These are phyloP conservation scores for Xylocampa areola DNA, from an alignment of 2,888 invertebrate genomes.

Conservation along the genomic window DNA sequence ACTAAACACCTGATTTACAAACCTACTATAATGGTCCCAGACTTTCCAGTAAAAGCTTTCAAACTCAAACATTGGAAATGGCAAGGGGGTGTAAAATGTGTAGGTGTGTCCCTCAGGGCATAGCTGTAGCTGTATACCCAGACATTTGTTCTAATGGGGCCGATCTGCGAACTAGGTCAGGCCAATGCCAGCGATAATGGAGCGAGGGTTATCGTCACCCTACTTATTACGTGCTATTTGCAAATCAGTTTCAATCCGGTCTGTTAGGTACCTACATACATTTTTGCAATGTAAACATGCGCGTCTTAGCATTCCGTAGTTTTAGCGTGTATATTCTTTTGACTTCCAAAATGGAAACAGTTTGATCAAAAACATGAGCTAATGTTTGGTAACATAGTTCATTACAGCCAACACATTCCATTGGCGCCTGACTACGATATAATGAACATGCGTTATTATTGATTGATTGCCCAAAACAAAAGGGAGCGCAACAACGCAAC, in stretches of 20 bases:
- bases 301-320: too few relatives aligned
- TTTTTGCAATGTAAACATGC: slow-evolving; percentile 3
- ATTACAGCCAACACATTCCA: neutral
- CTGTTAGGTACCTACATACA: slow-evolving; percentile 6
- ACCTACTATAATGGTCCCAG: slow-evolving; percentile 15
- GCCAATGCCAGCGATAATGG: slow-evolving; percentile 74
- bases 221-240: slow-evolving; percentile 54
- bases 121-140: slow-evolving; percentile 57
- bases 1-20: neutral
- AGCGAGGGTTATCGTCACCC: slow-evolving; percentile 66
- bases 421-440: slow-evolving; percentile 1
- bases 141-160: slow-evolving; percentile 76
- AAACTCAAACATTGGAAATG: slow-evolving; percentile 50
- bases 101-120: slow-evolving; percentile 66
- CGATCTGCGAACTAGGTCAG: slow-evolving; percentile 76
- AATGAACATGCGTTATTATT: slow-evolving; percentile 11
- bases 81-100: slow-evolving; percentile 71
- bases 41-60: slow-evolving; percentile 57
- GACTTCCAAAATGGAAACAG: neutral
- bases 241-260: slow-evolving; percentile 57
- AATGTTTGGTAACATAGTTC: neutral
- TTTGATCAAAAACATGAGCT: neutral
- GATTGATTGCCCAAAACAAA: slow-evolving; percentile 45
- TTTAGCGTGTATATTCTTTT: too few relatives aligned
- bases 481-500: slow-evolving; percentile 28